Percentiles rank a stretch among this genome's conserved stretches.
phyloP scores from a whole-genome alignment of 2,113 vertebrate genomes.

The Hippocampus barbouri region DNA sequence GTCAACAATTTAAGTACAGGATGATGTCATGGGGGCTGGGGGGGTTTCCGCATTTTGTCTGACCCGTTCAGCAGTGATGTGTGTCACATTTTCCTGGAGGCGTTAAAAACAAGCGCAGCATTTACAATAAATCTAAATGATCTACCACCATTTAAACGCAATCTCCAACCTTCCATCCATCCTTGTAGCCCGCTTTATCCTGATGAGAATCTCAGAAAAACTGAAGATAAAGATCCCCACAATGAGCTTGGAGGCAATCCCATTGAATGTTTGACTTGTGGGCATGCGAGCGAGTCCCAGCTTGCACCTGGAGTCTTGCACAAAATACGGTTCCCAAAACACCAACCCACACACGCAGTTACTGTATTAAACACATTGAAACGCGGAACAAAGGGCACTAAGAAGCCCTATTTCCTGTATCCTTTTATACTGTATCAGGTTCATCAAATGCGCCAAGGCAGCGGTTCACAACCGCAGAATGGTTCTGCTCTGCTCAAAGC shows the following conservation, averaged over 20 bases:
- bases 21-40: neutral
- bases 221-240: neutral
- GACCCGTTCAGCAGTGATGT: neutral
- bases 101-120: neutral
- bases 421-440: too few species aligned
- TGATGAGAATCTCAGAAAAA: neutral
- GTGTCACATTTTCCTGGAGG: neutral
- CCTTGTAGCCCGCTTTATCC: neutral
- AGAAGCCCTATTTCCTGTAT: too few species aligned
- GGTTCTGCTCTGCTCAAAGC: too few species aligned
- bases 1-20: neutral
- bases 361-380: neutral
- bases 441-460: neutral
- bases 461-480: neutral
- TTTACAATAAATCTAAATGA: neutral
- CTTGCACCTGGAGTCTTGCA: neutral
- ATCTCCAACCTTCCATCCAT: neutral
- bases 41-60: constrained; percentile 25
- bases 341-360: neutral
- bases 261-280: neutral
- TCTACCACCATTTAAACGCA: neutral
- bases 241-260: neutral
- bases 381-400: neutral
- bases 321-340: neutral
- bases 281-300: neutral